Evolutionary conservation across 2,113 vertebrate species (phyloP), one percentile per base, ranked within the genome.

Genomic region (Apeltes quadracus): DNA sequence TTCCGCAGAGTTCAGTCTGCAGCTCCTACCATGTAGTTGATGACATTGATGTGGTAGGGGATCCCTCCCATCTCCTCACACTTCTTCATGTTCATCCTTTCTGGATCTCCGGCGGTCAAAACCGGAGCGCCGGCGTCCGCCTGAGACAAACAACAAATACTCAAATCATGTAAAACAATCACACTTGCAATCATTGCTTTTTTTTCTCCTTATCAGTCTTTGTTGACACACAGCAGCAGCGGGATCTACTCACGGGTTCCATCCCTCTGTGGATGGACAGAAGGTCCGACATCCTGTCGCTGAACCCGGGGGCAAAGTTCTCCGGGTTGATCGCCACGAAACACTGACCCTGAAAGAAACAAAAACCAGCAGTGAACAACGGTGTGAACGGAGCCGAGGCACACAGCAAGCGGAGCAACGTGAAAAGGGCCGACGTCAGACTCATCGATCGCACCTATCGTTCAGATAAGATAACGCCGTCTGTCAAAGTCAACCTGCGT

Each of bases 301-400:
- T 87, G 76, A 94, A 94, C 22, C 90, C 90, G 0, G 89, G 55
- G 44, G 94, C 92, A 80, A 94, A 94, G 86, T 89, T 92, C 20
- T 88, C 90, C 7, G 91, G 94, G 83, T 93, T 93, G 61, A 94
- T 88, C 0, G 91, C 94, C 20, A 94, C 90, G 62, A 94, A 94
- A 77, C 93, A 94, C 71, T 94, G 94, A 63, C 94, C 94, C 94
- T 94, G 80, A 56, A 34, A 82, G 79, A 27, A 77, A n/a, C n/a
- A 3, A 14, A 68, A 44, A 43, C 1, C 22, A 7, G 10, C 0
- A 20, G 41, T 13, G 48, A 61, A 2, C 15, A 7, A 41, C 59
- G 46, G 15, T 1, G 51, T 39, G 58, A 77, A 13, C 9, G 59
- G 66, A 68, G 11, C 44, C 32, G 65, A 5, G 0, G 22, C 32